Conservation (phyloP, 2,113 vertebrate species). For the Mormyrus iriodes region DNA sequence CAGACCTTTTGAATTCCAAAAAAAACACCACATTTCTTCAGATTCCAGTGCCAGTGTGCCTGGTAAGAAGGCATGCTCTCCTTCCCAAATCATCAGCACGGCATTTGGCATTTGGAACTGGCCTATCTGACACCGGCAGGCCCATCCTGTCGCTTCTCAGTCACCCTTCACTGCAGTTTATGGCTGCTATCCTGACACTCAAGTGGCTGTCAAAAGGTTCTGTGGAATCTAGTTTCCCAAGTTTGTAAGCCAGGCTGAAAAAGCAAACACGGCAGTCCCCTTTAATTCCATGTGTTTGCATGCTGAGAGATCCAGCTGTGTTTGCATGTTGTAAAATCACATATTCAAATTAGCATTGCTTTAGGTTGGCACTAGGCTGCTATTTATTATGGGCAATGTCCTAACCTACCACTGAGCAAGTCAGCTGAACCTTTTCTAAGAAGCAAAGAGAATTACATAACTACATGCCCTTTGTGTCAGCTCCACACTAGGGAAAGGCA, state of each 20-base stretch:
- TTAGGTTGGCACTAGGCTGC: background rate
- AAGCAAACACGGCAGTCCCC: background rate
- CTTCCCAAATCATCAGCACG: background rate
- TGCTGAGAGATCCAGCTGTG: constrained; percentile 28
- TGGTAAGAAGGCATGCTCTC: background rate
- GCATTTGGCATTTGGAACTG: constrained; percentile 20
- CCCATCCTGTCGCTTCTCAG: constrained; percentile 39
- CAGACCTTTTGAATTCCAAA: background rate
- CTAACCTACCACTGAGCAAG: background rate
- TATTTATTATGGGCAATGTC: background rate
- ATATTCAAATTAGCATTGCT: background rate
- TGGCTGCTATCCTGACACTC: constrained; percentile 38
- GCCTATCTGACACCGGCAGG: constrained; percentile 47
- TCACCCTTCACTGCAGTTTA: constrained; percentile 52
- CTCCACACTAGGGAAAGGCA: background rate
- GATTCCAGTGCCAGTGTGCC: background rate
- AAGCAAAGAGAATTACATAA: background rate
- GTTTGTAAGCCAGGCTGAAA: background rate
- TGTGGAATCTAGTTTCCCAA: constrained; percentile 7
- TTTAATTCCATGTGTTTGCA: constrained; percentile 27
- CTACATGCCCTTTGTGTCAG: background rate
- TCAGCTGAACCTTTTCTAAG: background rate
- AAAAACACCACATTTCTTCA: background rate
- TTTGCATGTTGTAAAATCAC: background rate
- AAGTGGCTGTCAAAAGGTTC: constrained; percentile 39